Percentiles rank a stretch among this genome's conserved stretches.
Evolutionary conservation across 92 coral and sea anemone species (phyloP).

Genomic region (Montipora capitata): DNA sequence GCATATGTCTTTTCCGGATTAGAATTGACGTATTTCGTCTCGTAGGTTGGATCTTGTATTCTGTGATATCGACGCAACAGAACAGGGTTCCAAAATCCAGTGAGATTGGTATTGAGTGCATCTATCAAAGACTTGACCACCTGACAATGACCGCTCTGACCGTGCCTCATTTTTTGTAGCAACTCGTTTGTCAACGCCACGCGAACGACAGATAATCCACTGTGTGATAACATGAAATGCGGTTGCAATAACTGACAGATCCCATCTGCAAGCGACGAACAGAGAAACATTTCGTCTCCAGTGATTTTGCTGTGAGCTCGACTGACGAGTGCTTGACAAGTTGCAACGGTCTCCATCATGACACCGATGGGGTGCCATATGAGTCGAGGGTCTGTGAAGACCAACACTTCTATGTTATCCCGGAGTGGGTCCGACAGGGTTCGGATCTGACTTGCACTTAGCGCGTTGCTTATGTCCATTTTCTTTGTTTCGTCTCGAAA

Average conservation of each 20-base stretch:
- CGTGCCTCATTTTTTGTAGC: not conserved
- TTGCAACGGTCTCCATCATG: not conserved
- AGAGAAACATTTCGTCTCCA: not conserved
- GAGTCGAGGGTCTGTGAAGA: constrained; percentile 9
- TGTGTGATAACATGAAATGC: not conserved
- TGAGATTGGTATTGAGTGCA: constrained; percentile 1
- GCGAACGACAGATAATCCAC: not conserved
- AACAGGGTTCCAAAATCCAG: constrained; percentile 11
- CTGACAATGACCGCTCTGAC: not conserved
- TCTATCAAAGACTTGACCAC: not conserved
- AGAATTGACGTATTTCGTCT: not conserved
- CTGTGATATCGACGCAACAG: constrained; percentile 9
- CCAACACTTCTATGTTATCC: too few relatives aligned
- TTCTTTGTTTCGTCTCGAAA: not conserved
- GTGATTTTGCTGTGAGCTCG: not conserved
- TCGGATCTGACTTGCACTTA: not conserved
- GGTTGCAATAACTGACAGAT: not conserved
- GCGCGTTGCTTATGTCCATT: not conserved
- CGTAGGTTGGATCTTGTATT: not conserved
- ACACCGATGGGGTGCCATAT: not conserved
- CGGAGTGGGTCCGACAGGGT: constrained; percentile 4
- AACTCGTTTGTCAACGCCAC: not conserved
- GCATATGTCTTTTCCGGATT: constrained; percentile 14
- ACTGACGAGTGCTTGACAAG: not conserved
- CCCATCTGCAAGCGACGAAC: not conserved